Evolutionary conservation across 2,113 vertebrate species (phyloP), one percentile per base, ranked within the genome.

Genomic region (Pterocles gutturalis): DNA sequence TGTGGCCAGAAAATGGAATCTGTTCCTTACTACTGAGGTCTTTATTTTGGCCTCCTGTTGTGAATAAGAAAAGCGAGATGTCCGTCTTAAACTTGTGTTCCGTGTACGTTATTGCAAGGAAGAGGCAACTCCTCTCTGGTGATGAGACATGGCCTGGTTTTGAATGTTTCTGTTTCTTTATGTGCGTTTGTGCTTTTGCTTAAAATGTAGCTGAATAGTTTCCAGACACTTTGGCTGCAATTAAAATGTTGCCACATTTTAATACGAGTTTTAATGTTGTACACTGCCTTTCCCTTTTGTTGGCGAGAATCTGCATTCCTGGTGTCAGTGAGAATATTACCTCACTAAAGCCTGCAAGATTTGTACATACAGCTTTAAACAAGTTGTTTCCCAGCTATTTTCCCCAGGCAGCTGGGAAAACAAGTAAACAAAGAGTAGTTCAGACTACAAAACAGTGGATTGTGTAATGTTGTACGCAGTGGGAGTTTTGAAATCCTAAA

Each of bases 371-470:
- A 70, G 45, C 83, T 92, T 96, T 91, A 92, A 94, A 71, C 46
- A 79, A 93, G 45, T 89, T 89, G 61, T 84, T 79, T 93, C 61
- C 69, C 57, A 69, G 73, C 73, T 82, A 34, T 94, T 91, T 90
- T 95, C 82, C 65, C 55, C 65, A 60, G 69, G 77, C 93, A 94
- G 77, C 86, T 95, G 87, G 53, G 71, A 69, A 60, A 78, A 60
- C 36, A 87, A 95, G 91, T 81, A 91, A 91, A 89, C 73, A 91
- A 93, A 86, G 69, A 58, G 38, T 73, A 92, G 70, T 51, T 93
- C 53, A 69, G 66, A 29, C 77, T 96, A 78, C 54, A 80, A 33
- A 96, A 58, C 73, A 77, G 90, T 84, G 58, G 45, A 41, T 87
- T 96, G 83, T 80, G 83, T 84, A 92, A 96, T 79, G n/a, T 38